Evolutionary conservation across 2,797 vertebrate species (phyloP), one percentile per base, ranked within the genome.

Genomic region (Lagodon rhomboides): DNA sequence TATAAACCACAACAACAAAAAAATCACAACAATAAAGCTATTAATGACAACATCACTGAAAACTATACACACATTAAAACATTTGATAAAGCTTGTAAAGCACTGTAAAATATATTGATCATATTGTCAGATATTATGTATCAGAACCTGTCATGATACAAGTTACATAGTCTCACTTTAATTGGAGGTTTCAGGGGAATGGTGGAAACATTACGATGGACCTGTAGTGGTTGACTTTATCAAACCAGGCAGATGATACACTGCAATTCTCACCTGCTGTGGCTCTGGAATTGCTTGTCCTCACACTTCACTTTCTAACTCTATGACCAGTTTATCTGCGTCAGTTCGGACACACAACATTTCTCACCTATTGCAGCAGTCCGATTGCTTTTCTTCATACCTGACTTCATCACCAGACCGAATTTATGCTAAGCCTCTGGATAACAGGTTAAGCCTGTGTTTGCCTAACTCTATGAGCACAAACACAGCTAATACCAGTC

Each of bases 381-480:
- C 56, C 53, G 6, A 56, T 61, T 74, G 54, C 75, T 62, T 77
- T 74, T 67, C 44, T 34, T 86, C 63, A 75, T 66, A 73, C 68
- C 71, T 74, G 65, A 74, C 41, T 47, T 86, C 56, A 64, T 79
- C 76, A 69, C 67, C n/a, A 43, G 56, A 53, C 63, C 55, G 25
- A 79, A 47, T 72, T 72, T 75, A 64, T 80, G 68, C 30, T 68
- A 77, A 79, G 51, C 66, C 60, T 15, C 63, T 54, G 51, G 68
- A 83, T 82, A 75, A 84, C 61, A 69, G 12, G 22, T 44, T 76
- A 58, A 86, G 62, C 59, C 66, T 47, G 56, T 89, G 72, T 92
- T 93, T 93, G 60, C 70, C 63, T 67, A 27, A 79, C 75, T 82
- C 69, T 77, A 62, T 55, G 53, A 79, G 77, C 53, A 80, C 84